Evolutionary conservation across 2,113 vertebrate species (phyloP).

Genomic region (Vidua macroura): DNA sequence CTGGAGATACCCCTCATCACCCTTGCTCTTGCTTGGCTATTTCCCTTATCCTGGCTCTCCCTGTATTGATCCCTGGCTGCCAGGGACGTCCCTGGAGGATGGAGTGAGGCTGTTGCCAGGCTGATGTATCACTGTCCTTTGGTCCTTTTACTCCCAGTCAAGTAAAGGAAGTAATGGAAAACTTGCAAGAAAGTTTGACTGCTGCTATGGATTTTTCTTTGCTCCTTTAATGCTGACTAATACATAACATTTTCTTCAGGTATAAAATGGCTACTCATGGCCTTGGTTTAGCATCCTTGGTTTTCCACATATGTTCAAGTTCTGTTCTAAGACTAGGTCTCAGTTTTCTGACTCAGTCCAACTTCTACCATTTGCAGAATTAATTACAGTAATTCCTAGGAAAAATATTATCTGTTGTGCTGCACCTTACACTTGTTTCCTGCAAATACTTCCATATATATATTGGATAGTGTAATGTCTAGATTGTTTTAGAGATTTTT

Average conservation of each 20-base stretch:
- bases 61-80: rapidly evolving
- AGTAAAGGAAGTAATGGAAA: not conserved
- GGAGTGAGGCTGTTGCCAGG: not conserved
- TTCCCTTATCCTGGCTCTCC: not conserved
- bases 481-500: not conserved
- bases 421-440: not conserved
- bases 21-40: not conserved
- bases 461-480: not conserved
- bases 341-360: not conserved
- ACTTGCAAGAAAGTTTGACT: not conserved
- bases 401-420: not conserved
- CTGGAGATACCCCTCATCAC: not conserved
- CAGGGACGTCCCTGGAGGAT: not conserved
- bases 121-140: not conserved
- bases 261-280: not conserved
- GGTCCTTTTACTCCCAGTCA: not conserved
- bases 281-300: not conserved
- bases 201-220: not conserved
- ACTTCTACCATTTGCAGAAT: not conserved
- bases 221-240: not conserved
- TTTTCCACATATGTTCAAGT: not conserved
- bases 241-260: not conserved
- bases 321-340: not conserved
- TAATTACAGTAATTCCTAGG: not conserved
- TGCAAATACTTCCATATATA: not conserved